Evolutionary conservation across 2,113 vertebrate species (phyloP).

Genomic region (Phaethon lepturus): DNA sequence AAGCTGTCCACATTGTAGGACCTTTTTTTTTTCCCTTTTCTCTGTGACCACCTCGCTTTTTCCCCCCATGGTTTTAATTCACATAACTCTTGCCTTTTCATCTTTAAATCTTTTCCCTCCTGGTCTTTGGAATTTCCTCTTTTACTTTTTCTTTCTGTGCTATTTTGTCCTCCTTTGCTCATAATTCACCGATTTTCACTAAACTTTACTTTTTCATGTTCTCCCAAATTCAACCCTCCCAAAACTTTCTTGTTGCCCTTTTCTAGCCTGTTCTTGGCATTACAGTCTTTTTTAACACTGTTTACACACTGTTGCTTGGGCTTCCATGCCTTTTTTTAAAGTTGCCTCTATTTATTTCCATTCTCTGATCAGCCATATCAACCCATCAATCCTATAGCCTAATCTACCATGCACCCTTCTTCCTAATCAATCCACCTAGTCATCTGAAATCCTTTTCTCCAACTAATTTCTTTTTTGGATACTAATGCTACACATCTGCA

Average conservation of each 20-base stretch:
- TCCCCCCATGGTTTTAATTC: not conserved
- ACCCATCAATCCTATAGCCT: not conserved
- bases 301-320: not conserved
- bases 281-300: not conserved
- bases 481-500: not conserved
- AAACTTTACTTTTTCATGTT: not conserved
- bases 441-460: not conserved
- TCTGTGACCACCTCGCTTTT: fast-evolving
- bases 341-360: not conserved
- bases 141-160: not conserved
- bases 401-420: not conserved
- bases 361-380: not conserved
- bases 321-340: not conserved
- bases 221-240: not conserved
- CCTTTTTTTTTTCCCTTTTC: not conserved
- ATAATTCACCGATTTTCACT: not conserved
- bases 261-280: not conserved
- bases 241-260: not conserved
- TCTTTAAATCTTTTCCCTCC: not conserved
- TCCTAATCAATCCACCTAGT: not conserved
- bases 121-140: not conserved
- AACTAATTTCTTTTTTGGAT: not conserved
- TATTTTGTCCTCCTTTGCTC: not conserved
- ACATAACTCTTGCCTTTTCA: not conserved
- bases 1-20: not conserved